Evolutionary conservation across 1,140 invertebrate species (phyloP).

Genomic region (Coelopa frigida): DNA sequence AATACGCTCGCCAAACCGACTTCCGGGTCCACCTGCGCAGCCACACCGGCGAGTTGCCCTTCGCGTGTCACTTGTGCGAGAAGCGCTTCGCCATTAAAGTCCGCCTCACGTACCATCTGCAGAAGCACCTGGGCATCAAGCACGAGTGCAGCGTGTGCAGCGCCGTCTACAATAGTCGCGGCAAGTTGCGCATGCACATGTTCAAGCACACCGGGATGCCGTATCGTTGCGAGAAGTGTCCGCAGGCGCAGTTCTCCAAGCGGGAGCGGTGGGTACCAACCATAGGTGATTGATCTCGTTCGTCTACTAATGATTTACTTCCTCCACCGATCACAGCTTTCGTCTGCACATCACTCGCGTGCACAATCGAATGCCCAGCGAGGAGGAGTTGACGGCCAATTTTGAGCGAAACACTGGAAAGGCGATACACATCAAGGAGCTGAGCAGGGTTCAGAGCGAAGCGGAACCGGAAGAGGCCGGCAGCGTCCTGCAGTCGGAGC

Average conservation of each 20-base stretch:
- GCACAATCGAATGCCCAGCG: conserved; percentile 1
- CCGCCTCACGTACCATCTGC: conserved; percentile 13
- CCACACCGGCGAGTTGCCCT: conserved; percentile 12
- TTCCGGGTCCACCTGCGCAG: conserved; percentile 11
- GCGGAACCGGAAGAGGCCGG: too few relatives aligned
- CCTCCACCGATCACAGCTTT: conserved; percentile 13
- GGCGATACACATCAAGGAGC: conserved; percentile 7
- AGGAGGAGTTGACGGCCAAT: conserved; percentile 5
- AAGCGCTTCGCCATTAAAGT: conserved; percentile 13
- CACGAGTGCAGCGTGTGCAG: conserved; percentile 7
- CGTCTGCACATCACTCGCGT: conserved; percentile 7
- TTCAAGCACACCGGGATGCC: conserved; percentile 16
- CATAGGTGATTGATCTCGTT: background rate
- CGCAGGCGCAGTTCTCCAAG: conserved; percentile 2
- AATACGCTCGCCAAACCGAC: conserved; percentile 8
- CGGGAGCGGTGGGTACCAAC: conserved; percentile 6
- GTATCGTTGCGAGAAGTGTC: conserved; percentile 11
- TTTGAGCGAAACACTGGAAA: conserved; percentile 13
- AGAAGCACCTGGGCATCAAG: conserved; percentile 11
- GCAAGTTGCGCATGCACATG: conserved; percentile 11
- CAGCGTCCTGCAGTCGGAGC: too few relatives aligned
- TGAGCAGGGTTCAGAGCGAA: too few relatives aligned
- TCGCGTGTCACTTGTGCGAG: conserved; percentile 10
- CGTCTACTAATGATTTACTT: background rate
- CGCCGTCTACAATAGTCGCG: conserved; percentile 6